A percentile compares a stretch with the other conserved stretches of the same genome.
These are phyloP conservation scores for Emmelina monodactyla DNA, from an alignment of 2,888 invertebrate species.

Conservation along the genomic window DNA sequence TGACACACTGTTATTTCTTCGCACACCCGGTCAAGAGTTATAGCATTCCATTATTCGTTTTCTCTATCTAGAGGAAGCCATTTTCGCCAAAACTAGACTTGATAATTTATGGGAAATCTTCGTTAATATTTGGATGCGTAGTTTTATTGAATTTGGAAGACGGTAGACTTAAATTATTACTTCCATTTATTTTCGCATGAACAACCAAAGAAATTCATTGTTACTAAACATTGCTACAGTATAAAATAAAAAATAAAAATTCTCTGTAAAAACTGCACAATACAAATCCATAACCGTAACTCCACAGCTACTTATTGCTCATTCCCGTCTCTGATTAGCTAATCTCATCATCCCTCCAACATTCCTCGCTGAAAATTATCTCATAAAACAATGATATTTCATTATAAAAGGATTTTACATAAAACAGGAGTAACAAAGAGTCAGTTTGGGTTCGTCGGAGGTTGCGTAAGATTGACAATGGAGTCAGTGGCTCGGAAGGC, in stretches of 20 bases:
- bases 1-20: conserved; percentile 67
- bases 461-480: conserved; percentile 59
- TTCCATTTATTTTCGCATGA: too few species aligned
- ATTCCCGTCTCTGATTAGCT: too few species aligned
- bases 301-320: too few species aligned
- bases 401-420: conserved; percentile 3
- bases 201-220: too few species aligned
- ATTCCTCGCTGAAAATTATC: too few species aligned
- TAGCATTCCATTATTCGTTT: conserved; percentile 66
- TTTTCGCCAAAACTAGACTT: conserved; percentile 60
- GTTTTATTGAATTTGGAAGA: neutral
- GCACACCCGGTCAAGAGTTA: conserved; percentile 67
- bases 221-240: too few species aligned
- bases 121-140: conserved; percentile 16
- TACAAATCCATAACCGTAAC: too few species aligned
- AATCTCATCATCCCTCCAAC: too few species aligned
- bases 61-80: conserved; percentile 65
- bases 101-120: conserved; percentile 41
- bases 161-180: too few species aligned
- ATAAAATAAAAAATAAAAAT: too few species aligned
- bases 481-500: conserved; percentile 56
- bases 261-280: too few species aligned
- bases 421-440: conserved; percentile 2
- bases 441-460: conserved; percentile 13
- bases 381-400: conserved; percentile 3